Base-by-base conservation (phyloP, 1,140 invertebrate genomes). In the Platyscapa corneri region DNA sequence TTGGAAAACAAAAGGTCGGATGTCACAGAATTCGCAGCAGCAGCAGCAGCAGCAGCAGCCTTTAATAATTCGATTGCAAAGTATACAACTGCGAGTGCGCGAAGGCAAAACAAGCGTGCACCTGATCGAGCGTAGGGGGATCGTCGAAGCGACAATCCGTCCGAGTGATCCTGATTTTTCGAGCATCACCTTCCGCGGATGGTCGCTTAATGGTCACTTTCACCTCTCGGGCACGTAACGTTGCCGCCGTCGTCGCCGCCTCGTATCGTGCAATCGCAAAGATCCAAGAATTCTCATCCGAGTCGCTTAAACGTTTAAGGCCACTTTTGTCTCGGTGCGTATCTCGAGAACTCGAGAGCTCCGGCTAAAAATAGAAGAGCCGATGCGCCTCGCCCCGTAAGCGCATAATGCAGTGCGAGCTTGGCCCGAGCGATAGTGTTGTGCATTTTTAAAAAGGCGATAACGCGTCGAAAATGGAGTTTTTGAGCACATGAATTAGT, bases 251-350 rank as follows among this genome's bases (percentile, higher is more conserved):
- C n/a, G n/a, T n/a, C n/a, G n/a, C n/a, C n/a, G n/a, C n/a, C 56
- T 27, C 23, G 34, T 32, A 79, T 74, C n/a, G 39, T 42, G 42
- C 20, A 74, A 34, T 74, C n/a, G 27, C 60, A 30, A 10, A 20
- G 53, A 80, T 80, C 42, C 42, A n/a, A n/a, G n/a, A n/a, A n/a
- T n/a, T n/a, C 65, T 65, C 65, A 70, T 72, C 39, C 39, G 53
- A 70, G 14, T 72, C 42, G 14, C n/a, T 46, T 81, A 70, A 70
- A 5, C 65, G 60, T 60, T 80, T 53, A 6, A 49, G n/a, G 79
- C 10, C 32, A 70, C 39, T 27, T 49, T 81, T 70, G 32, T 49
- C 37, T 81, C n/a, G 7, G 32, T 70, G 27, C 32, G 8, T 53
- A 23, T 39, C 56, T 72, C 42, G 37, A 74, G 42, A 74, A 42